Conservation (phyloP, 2,888 invertebrate species). For the Pseudoips prasinana region DNA sequence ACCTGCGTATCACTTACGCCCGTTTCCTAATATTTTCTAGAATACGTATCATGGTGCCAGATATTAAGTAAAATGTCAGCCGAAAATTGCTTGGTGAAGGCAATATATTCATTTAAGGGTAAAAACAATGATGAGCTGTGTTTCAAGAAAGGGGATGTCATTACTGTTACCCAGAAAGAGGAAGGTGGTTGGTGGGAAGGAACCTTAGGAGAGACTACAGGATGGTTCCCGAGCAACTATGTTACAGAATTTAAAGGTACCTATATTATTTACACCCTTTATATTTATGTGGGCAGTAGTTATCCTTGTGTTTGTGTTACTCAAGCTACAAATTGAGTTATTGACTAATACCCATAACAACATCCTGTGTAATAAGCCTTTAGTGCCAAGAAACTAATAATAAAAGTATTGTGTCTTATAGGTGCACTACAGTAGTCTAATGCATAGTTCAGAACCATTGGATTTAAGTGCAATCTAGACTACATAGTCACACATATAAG, state of each 20-base stretch:
- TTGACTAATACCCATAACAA: too few relatives aligned
- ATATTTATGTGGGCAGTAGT: too few relatives aligned
- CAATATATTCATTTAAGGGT: slow-evolving; percentile 96
- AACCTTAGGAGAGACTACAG: slow-evolving; percentile 95
- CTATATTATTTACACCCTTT: not conserved
- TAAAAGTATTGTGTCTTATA: too few relatives aligned
- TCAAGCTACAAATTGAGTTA: too few relatives aligned
- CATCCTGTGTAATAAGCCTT: too few relatives aligned
- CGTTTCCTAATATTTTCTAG: slow-evolving; percentile 23
- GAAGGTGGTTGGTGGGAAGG: slow-evolving; percentile 99
- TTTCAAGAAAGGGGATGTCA: slow-evolving; percentile 97
- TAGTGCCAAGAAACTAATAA: too few relatives aligned
- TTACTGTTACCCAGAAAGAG: slow-evolving; percentile 96
- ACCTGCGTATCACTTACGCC: too few relatives aligned
- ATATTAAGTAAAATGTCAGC: slow-evolving; percentile 73
- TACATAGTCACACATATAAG: too few relatives aligned
- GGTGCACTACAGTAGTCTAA: too few relatives aligned
- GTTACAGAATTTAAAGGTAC: slow-evolving; percentile 92
- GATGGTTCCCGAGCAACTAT: slow-evolving; percentile 99
- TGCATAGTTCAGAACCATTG: too few relatives aligned
- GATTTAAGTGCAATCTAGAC: too few relatives aligned
- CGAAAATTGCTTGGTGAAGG: slow-evolving; percentile 89
- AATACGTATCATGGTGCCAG: slow-evolving; percentile 56
- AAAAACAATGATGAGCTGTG: slow-evolving; percentile 98
- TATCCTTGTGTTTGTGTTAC: too few relatives aligned